Base-by-base conservation (phyloP, 2,888 invertebrate species). In the Ischnus inquisitorius region DNA sequence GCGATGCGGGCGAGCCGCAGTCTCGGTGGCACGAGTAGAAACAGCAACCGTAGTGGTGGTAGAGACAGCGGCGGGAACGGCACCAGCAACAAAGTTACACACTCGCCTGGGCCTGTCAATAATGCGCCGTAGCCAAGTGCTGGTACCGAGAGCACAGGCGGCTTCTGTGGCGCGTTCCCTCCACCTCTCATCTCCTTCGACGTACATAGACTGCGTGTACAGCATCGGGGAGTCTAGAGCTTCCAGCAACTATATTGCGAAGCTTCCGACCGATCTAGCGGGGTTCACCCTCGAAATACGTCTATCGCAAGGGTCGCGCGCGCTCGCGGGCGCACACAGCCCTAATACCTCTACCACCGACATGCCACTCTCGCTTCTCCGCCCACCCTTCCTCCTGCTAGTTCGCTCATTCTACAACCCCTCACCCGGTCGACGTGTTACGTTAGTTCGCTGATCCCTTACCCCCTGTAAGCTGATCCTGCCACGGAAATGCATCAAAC, bases 81-180 rank as follows among this genome's bases (percentile, higher is more conserved):
- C 79, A 46, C 62, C 76, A 76, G 72, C 87, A 85, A 88, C 87
- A 85, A 88, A 87, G 87, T 88, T 88, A 87, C 82, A 86, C 64
- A 84, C 87, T 88, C 87, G 87, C 84, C 85, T 86, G 81, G 79
- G 85, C 88, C 88, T 89, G 90, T 90, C 90, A 91, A 90, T 90
- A 90, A 90, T 88, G 87, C 86, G 85, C 80, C 88, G 72, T 51
- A 85, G 78, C 75, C 86, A 86, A 86, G 85, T 85, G 77, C 85
- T 78, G 69, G 79, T 79, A 71, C 80, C 74, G 75, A 86, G 28
- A 83, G 82, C 80, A 65, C 65, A 25, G 86, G 86, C 79, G 60
- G 41, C 68, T 57, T 72, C 62, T 54, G 75, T 54, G 74, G 69
- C 72, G 75, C 75, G 83, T 69, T 64, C 64, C 65, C 62, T 22